Percentiles rank a stretch among this genome's conserved stretches.
phyloP scores from a whole-genome alignment of 2,113 vertebrate species.

The Lonchura striata region DNA sequence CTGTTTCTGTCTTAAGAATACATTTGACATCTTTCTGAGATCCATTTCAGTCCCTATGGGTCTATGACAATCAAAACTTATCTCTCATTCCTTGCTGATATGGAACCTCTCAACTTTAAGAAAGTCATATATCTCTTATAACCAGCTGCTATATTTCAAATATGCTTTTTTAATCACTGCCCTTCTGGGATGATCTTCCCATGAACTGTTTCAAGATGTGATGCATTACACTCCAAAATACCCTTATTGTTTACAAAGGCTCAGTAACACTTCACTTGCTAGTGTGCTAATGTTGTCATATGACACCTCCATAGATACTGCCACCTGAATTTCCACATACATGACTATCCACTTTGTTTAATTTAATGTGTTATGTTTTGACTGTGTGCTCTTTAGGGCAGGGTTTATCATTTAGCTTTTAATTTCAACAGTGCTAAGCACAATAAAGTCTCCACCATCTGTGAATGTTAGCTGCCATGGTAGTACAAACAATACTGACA shows the following conservation, averaged over 20 bases:
- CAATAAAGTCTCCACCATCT: not conserved
- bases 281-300: not conserved
- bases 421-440: not conserved
- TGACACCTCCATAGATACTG: not conserved
- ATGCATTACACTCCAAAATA: not conserved
- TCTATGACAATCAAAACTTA: not conserved
- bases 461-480: not conserved
- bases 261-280: slow-evolving; percentile 13
- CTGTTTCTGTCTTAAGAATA: not conserved
- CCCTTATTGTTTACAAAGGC: slow-evolving; percentile 3
- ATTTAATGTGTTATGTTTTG: not conserved
- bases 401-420: not conserved
- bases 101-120: not conserved
- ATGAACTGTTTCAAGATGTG: not conserved
- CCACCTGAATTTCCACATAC: not conserved
- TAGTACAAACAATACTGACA: slow-evolving; percentile 23
- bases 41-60: not conserved
- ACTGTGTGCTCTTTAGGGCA: not conserved
- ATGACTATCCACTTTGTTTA: not conserved
- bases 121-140: not conserved
- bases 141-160: slow-evolving; percentile 26
- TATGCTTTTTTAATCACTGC: not conserved
- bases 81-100: not conserved
- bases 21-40: not conserved
- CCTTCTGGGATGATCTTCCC: not conserved